Conservation (phyloP, 2,888 invertebrate genomes). For the Xestia ashworthii region DNA sequence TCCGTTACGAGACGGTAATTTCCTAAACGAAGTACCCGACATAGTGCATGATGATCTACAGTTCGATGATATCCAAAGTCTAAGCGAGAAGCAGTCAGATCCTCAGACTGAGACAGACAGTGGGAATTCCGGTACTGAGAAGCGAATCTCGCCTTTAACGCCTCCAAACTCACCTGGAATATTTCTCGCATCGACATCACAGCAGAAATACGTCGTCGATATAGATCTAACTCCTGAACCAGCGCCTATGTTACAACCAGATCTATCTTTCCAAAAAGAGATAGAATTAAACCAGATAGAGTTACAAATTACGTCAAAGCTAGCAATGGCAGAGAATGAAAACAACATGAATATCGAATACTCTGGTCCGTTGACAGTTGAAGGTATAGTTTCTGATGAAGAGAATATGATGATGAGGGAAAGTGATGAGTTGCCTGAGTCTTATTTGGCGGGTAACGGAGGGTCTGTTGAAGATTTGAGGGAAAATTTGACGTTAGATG, state of each 20-base stretch:
- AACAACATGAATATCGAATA: conserved; percentile 89
- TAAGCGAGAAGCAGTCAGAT: conserved; percentile 78
- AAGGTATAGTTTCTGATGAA: conserved; percentile 78
- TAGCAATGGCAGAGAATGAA: conserved; percentile 89
- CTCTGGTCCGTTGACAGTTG: conserved; percentile 84
- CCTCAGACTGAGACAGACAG: conserved; percentile 73
- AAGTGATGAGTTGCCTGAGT: conserved; percentile 79
- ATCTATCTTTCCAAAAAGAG: conserved; percentile 74
- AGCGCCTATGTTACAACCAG: conserved; percentile 62
- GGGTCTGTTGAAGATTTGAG: conserved; percentile 88
- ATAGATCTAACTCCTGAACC: conserved; percentile 77
- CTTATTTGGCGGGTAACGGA: conserved; percentile 87
- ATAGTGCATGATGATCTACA: conserved; percentile 80
- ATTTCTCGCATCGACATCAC: conserved; percentile 82
- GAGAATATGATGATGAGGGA: conserved; percentile 70
- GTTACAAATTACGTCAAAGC: conserved; percentile 85
- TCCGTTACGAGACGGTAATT: conserved; percentile 85
- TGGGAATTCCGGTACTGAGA: conserved; percentile 80
- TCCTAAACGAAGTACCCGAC: conserved; percentile 87
- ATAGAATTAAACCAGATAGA: conserved; percentile 86
- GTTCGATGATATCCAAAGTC: conserved; percentile 78
- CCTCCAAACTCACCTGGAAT: conserved; percentile 87
- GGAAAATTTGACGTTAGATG: conserved; percentile 92
- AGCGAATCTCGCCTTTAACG: conserved; percentile 82
- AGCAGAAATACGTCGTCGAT: conserved; percentile 83